phyloP scores from a whole-genome alignment of 1,140 invertebrate genomes.

The Limonius californicus region DNA sequence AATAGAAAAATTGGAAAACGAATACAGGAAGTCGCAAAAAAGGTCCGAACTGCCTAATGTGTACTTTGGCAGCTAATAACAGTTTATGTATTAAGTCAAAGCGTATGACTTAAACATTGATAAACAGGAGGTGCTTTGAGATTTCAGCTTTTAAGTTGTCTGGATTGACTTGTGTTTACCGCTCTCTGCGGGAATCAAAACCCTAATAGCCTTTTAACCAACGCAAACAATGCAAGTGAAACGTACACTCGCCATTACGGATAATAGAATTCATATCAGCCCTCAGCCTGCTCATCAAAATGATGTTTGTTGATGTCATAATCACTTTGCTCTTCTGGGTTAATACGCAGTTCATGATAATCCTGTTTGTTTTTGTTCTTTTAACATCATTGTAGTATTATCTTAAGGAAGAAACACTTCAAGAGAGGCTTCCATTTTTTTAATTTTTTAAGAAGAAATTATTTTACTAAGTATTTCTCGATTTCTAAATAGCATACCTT shows the following conservation, averaged over 20 bases:
- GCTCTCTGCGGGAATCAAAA: slow-evolving; percentile 17
- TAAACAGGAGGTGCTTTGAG: slow-evolving; percentile 19
- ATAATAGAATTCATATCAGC: slow-evolving; percentile 11
- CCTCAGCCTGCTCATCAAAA: background rate
- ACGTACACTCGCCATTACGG: slow-evolving; percentile 14
- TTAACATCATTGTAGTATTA: too few relatives aligned
- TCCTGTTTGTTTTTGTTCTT: too few relatives aligned
- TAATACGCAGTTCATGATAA: too few relatives aligned
- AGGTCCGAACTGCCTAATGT: background rate
- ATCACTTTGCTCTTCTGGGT: too few relatives aligned
- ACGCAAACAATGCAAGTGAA: slow-evolving; percentile 23
- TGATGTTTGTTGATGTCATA: background rate
- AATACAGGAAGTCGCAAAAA: background rate
- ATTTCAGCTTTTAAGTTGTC: slow-evolving; percentile 21
- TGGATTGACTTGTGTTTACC: slow-evolving; percentile 31
- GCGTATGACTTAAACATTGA: slow-evolving; percentile 10
- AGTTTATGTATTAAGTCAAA: slow-evolving; percentile 6
- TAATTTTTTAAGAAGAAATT: too few relatives aligned
- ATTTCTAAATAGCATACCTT: too few relatives aligned
- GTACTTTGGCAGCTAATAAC: background rate
- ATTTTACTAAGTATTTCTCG: too few relatives aligned
- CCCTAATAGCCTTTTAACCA: slow-evolving; percentile 29
- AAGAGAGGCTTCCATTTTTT: too few relatives aligned
- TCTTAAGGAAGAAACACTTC: too few relatives aligned
- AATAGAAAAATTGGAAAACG: too few relatives aligned